phyloP scores from a whole-genome alignment of 2,797 vertebrate species.

The Sardinella longiceps region DNA sequence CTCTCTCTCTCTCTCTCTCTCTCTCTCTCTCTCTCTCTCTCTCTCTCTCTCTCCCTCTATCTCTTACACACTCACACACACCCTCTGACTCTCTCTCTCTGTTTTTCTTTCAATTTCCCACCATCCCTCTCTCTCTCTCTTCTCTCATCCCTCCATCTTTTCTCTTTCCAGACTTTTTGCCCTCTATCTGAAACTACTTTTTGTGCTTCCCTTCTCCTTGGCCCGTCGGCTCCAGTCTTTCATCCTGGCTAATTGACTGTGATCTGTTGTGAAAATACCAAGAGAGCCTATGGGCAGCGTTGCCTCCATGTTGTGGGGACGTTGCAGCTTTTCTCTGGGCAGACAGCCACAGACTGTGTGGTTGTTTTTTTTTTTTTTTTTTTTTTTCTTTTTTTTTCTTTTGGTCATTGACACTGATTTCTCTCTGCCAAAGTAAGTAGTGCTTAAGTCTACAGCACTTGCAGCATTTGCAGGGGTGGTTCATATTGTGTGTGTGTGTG shows the following conservation, averaged over 20 bases:
- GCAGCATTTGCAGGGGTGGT: background rate
- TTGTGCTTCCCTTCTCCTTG: background rate
- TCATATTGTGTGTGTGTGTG: background rate
- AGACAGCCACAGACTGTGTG: background rate
- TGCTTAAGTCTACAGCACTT: background rate
- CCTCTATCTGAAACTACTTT: background rate
- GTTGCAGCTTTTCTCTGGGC: background rate
- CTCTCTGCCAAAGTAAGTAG: background rate
- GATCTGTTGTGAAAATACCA: conserved; percentile 9
- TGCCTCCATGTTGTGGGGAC: background rate
- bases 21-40: conserved; percentile 33
- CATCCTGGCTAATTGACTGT: background rate
- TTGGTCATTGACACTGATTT: background rate
- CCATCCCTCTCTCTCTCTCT: background rate
- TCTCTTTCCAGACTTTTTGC: conserved; percentile 3
- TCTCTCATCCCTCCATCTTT: background rate
- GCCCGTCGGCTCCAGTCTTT: background rate
- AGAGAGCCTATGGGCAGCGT: background rate
- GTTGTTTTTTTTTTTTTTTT: background rate
- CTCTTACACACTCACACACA: conserved; percentile 32
- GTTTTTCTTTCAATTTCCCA: conserved; percentile 32
- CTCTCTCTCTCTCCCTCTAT: conserved; percentile 48
- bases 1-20: conserved; percentile 51
- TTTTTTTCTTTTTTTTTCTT: no score
- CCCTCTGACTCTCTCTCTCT: background rate